Percentiles rank a stretch among this genome's conserved stretches.
phyloP scores from a whole-genome alignment of 1,140 invertebrate genomes.

The Halictus rubicundus region DNA sequence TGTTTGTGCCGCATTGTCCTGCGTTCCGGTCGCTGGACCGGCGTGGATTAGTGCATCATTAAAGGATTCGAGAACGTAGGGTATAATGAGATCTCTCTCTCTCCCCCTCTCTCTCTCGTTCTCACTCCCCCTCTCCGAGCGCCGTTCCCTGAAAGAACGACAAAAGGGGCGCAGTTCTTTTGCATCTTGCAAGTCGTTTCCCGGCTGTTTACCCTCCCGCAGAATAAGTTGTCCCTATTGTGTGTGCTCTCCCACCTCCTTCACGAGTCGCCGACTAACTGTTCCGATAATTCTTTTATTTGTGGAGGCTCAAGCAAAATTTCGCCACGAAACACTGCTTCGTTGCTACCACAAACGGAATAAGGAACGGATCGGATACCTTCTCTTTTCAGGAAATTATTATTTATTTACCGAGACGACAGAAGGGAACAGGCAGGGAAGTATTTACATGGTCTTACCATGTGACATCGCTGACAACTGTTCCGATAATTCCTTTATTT shows the following conservation, averaged over 20 bases:
- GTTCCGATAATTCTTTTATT: constrained; percentile 5
- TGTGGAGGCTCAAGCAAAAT: not conserved
- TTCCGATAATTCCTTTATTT: too few relatives aligned
- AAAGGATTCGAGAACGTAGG: constrained; percentile 27
- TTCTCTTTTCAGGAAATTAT: too few relatives aligned
- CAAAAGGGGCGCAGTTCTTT: not conserved
- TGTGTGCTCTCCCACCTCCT: not conserved
- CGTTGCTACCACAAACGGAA: too few relatives aligned
- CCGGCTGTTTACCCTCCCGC: constrained; percentile 10
- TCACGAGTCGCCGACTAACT: not conserved
- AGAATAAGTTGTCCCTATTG: not conserved
- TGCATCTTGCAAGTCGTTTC: not conserved
- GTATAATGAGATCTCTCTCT: constrained; percentile 12
- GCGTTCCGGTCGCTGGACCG: not conserved
- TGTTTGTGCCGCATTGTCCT: constrained; percentile 41
- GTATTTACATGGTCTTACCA: too few relatives aligned
- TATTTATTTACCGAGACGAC: too few relatives aligned
- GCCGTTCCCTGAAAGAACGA: constrained; percentile 10
- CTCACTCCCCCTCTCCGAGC: too few relatives aligned
- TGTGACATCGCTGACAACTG: too few relatives aligned
- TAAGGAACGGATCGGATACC: too few relatives aligned
- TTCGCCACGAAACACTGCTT: not conserved
- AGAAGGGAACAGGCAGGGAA: too few relatives aligned
- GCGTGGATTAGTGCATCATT: constrained; percentile 24
- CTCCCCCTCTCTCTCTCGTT: too few relatives aligned